Conservation (phyloP, 2,888 invertebrate species). For the Agonopterix heracliana region DNA sequence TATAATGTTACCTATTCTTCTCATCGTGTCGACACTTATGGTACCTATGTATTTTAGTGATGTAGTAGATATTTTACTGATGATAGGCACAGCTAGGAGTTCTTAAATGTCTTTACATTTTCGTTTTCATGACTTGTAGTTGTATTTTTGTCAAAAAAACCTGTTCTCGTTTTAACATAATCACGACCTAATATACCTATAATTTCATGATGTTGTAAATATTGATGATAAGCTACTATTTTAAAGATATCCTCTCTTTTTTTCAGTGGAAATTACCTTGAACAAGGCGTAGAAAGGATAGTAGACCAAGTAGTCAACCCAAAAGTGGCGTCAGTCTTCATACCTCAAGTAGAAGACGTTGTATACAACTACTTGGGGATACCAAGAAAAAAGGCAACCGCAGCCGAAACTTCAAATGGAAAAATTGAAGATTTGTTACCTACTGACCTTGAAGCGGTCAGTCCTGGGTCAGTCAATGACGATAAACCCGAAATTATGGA, state of each 20-base stretch:
- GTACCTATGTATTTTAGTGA: too few relatives aligned
- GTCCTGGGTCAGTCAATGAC: slow-evolving; percentile 84
- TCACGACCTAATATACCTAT: too few relatives aligned
- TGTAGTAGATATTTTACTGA: too few relatives aligned
- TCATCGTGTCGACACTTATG: too few relatives aligned
- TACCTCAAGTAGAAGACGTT: slow-evolving; percentile 93
- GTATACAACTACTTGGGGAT: slow-evolving; percentile 92
- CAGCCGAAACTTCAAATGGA: slow-evolving; percentile 48
- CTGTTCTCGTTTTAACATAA: too few relatives aligned
- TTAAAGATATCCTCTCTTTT: not conserved
- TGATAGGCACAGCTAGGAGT: too few relatives aligned
- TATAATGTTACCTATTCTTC: too few relatives aligned
- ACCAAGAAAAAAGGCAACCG: slow-evolving; percentile 76
- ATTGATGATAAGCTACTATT: not conserved
- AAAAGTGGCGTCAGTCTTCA: slow-evolving; percentile 90
- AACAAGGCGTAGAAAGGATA: slow-evolving; percentile 94
- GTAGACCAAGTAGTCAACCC: slow-evolving; percentile 97
- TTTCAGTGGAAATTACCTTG: slow-evolving; percentile 89
- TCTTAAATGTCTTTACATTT: too few relatives aligned
- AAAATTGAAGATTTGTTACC: slow-evolving; percentile 77
- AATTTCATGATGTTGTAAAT: too few relatives aligned
- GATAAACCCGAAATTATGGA: slow-evolving; percentile 50
- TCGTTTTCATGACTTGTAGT: too few relatives aligned
- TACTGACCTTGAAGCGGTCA: slow-evolving; percentile 87
- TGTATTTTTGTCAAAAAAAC: too few relatives aligned